Evolutionary conservation across 2,888 invertebrate species (phyloP), one percentile per base, ranked within the genome.

Genomic region (Apantesis nais): DNA sequence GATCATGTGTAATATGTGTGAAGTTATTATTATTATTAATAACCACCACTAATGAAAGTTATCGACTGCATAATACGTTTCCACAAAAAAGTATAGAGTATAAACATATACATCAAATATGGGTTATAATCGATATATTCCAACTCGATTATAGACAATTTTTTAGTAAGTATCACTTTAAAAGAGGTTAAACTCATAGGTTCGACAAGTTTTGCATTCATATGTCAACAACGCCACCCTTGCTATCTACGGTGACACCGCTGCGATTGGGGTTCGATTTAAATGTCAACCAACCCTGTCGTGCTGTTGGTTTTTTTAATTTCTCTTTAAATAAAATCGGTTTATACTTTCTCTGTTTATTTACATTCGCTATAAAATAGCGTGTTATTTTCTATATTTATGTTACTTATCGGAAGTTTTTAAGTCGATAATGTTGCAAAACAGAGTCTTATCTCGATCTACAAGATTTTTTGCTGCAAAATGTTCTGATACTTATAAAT

Each of bases 261-360:
- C 52, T 62, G 62, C 67, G 25, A 60, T 41, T 62, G 55, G 29
- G 68, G 60, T 67, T 60, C 75, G 16, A 66, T 80, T 78, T 69
- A 68, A 80, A 79, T 80, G 79, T 71, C 79, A 80, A 71, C 71
- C 71, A 67, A 76, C 76, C 70, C 60, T 78, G 78, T 78, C 75
- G 74, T 71, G 12, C 34, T n/a, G 65, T 66, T 70, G 74, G 75
- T 73, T 79, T 66, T 75, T 66, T 66, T 67, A 71, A 75, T 79
- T 80, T 62, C 68, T 74, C 66, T 72, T 80, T 78, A 74, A 77
- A 75, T 74, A 66, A 63, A 37, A 78, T 74, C 66, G 41, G 67
- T 79, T 75, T 67, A 63, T 70, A 65, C 63, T 76, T 66, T 66
- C 39, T 37, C 52, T n/a, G n/a, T n/a, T n/a, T 67, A 66, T 71